Evolutionary conservation across 2,113 vertebrate species (phyloP).

Genomic region (Muntiacus muntjak): DNA sequence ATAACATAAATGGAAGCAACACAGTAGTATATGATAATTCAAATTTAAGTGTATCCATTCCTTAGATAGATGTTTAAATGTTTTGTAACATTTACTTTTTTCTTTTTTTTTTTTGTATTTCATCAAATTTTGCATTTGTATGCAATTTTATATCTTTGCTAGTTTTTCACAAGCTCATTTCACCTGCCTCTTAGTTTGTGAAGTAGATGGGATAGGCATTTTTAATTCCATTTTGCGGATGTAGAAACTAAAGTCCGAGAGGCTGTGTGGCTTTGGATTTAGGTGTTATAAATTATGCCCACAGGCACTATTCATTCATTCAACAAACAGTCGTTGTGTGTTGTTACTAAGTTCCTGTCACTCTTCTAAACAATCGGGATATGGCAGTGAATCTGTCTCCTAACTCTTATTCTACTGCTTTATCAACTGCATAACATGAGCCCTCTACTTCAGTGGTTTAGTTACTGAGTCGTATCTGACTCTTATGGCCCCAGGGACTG

Average conservation of each 20-base stretch:
- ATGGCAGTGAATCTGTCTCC: not conserved
- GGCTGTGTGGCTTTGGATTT: not conserved
- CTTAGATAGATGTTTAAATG: not conserved
- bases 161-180: not conserved
- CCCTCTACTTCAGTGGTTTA: not conserved
- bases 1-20: not conserved
- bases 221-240: not conserved
- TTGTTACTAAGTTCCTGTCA: not conserved
- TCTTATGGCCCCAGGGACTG: not conserved
- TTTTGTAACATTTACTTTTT: not conserved
- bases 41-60: not conserved
- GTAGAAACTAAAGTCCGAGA: not conserved
- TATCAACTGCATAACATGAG: not conserved
- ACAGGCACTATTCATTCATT: not conserved
- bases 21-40: not conserved
- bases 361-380: not conserved
- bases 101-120: not conserved
- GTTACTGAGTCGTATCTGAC: not conserved
- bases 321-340: not conserved
- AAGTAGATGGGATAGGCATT: not conserved
- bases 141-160: not conserved
- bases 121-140: not conserved
- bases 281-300: not conserved
- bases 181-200: not conserved
- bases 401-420: not conserved